Conservation (phyloP, 2,797 vertebrate genomes). For the Sebastes matsubarae region DNA sequence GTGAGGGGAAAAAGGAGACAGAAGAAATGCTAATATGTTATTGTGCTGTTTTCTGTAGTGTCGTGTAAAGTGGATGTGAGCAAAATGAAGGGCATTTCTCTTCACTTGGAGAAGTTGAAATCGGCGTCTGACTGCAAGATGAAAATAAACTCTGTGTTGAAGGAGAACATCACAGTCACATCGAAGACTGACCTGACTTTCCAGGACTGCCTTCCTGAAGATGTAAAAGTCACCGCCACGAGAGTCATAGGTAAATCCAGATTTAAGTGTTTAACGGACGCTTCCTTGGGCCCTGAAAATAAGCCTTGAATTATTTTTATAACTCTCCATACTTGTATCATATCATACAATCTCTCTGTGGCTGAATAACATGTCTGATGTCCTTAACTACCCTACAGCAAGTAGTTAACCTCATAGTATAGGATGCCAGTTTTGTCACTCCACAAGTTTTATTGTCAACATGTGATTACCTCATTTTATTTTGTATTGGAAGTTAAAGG, state of each 20-base stretch:
- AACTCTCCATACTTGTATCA: not conserved
- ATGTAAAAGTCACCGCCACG: constrained; percentile 64
- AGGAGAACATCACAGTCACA: constrained; percentile 52
- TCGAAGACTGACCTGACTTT: constrained; percentile 64
- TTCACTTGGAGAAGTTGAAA: constrained; percentile 66
- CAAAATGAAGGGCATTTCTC: constrained; percentile 32
- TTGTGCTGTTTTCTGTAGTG: constrained; percentile 37
- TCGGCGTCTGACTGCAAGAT: constrained; percentile 69
- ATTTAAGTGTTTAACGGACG: not conserved
- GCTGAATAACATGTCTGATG: not conserved
- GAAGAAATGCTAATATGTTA: not conserved
- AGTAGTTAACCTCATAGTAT: not conserved
- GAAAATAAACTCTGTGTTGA: constrained; percentile 51
- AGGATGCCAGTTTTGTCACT: not conserved
- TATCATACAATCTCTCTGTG: not conserved
- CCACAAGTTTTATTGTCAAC: not conserved
- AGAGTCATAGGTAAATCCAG: constrained; percentile 71
- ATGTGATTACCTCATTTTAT: not conserved
- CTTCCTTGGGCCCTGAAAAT: not conserved
- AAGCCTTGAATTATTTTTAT: not conserved
- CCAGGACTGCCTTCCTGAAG: constrained; percentile 66
- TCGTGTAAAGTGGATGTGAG: constrained; percentile 65
- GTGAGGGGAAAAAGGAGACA: not conserved
- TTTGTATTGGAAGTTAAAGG: not conserved
- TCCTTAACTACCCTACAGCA: not conserved